Percentiles rank a stretch among this genome's conserved stretches.
These are phyloP conservation scores for Spialia ferax DNA, from an alignment of 2,888 invertebrate genomes.

Conservation along the genomic window DNA sequence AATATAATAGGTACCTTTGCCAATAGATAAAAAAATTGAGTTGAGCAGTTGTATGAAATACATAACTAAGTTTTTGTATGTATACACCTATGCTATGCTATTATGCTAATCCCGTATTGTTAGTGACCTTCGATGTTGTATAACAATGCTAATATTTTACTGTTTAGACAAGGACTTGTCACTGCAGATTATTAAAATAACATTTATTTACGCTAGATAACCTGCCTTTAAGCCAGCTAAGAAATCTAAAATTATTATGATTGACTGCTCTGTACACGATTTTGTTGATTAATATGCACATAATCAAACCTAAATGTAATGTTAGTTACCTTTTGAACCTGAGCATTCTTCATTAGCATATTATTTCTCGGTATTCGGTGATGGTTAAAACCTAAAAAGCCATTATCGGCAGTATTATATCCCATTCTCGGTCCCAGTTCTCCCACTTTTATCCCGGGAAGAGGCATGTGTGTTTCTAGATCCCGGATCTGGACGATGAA, in stretches of 20 bases:
- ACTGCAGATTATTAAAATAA: too few relatives aligned
- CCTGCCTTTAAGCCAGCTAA: too few relatives aligned
- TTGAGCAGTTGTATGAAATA: not conserved
- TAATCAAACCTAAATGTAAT: too few relatives aligned
- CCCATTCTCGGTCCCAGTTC: conserved; percentile 97
- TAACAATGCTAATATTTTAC: not conserved
- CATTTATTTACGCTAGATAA: too few relatives aligned
- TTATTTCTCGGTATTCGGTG: conserved; percentile 94
- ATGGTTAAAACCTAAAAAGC: conserved; percentile 94
- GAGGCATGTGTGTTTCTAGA: conserved; percentile 93
- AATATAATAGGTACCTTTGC: too few relatives aligned
- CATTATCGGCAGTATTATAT: conserved; percentile 96
- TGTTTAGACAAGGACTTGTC: not conserved
- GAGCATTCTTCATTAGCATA: conserved; percentile 97
- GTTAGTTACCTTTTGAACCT: conserved; percentile 86
- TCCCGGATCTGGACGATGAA: conserved; percentile 96
- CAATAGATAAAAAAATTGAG: too few relatives aligned
- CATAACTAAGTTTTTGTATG: not conserved
- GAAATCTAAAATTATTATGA: too few relatives aligned
- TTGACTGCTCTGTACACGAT: too few relatives aligned
- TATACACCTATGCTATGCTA: not conserved
- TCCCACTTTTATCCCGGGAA: conserved; percentile 95
- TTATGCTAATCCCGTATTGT: not conserved
- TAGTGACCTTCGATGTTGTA: not conserved
- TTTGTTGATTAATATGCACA: too few relatives aligned